Percentiles rank a stretch among this genome's conserved stretches.
Evolutionary conservation across 2,797 vertebrate species (phyloP).

Genomic region (Anisognathus igniventris): DNA sequence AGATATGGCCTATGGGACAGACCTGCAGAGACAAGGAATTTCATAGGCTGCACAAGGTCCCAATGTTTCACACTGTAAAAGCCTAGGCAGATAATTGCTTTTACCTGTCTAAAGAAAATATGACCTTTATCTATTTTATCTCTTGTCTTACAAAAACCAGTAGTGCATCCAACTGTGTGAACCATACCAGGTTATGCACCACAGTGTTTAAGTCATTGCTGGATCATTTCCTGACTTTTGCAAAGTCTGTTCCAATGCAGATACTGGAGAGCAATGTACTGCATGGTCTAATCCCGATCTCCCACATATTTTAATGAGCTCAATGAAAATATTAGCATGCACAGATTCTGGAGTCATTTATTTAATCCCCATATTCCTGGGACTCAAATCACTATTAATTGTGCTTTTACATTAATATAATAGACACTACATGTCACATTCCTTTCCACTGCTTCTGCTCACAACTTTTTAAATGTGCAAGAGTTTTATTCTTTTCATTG

Average conservation of each 20-base stretch:
- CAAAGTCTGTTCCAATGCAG: not conserved
- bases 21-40: not conserved
- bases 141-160: not conserved
- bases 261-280: not conserved
- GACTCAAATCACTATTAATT: not conserved
- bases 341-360: not conserved
- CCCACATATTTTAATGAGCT: not conserved
- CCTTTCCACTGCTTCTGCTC: not conserved
- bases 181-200: not conserved
- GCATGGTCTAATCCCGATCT: not conserved
- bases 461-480: not conserved
- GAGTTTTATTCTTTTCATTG: not conserved
- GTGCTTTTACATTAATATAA: not conserved
- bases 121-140: not conserved
- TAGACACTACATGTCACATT: not conserved
- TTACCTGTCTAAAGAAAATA: not conserved
- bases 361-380: not conserved
- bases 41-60: not conserved
- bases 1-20: not conserved
- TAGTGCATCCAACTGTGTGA: accelerated
- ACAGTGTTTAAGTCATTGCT: not conserved
- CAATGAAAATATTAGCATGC: not conserved
- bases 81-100: not conserved
- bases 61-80: not conserved
- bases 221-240: not conserved